phyloP scores from a whole-genome alignment of 2,113 vertebrate species.

The Microcebus lehilahytsara region DNA sequence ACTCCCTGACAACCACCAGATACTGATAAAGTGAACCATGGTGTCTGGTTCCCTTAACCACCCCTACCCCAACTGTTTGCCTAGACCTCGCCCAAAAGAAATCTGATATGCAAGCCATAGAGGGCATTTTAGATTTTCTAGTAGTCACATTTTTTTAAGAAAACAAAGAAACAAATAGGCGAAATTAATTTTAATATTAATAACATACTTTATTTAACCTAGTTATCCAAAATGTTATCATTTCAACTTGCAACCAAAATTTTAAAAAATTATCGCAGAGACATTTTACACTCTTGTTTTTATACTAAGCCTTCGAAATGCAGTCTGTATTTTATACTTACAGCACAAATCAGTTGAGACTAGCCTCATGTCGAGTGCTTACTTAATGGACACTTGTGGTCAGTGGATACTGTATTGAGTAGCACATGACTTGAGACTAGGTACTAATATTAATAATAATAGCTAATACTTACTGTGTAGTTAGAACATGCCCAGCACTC shows the following conservation, averaged over 20 bases:
- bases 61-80: too few relatives aligned
- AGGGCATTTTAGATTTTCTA: not conserved
- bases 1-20: not conserved
- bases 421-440: too few relatives aligned
- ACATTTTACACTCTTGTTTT: not conserved
- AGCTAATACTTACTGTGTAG: not conserved
- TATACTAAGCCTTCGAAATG: not conserved
- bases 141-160: not conserved
- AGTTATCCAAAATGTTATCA: not conserved
- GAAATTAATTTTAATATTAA: not conserved
- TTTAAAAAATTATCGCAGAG: not conserved
- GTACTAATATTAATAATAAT: not conserved
- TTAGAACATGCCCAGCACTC: not conserved
- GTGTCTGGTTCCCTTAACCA: not conserved
- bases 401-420: too few relatives aligned
- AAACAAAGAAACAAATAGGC: not conserved
- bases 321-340: not conserved
- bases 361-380: not conserved
- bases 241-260: not conserved
- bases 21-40: too few relatives aligned
- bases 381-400: not conserved
- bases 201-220: not conserved
- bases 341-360: not conserved
- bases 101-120: not conserved
- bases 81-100: not conserved